Evolutionary conservation across 2,113 vertebrate genomes (phyloP).

Genomic region (Pseudorhombus dupliciocellatus): DNA sequence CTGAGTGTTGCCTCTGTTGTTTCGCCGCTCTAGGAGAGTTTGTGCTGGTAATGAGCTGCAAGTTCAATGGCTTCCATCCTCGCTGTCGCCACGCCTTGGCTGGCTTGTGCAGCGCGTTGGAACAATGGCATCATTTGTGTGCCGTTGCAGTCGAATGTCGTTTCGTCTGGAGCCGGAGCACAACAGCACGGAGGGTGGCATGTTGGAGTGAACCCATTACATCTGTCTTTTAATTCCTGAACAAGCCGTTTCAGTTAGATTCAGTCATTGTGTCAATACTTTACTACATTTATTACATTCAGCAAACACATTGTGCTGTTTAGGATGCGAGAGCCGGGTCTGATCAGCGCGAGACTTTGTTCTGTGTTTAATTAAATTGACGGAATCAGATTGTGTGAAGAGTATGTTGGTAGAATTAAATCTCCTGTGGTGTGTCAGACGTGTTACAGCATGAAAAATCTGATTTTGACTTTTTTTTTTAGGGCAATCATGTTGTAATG

Average conservation of each 20-base stretch:
- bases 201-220: constrained; percentile 39
- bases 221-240: constrained; percentile 27
- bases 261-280: neutral
- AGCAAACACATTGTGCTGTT: neutral
- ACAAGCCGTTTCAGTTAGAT: constrained; percentile 25
- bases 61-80: constrained; percentile 60
- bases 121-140: constrained; percentile 41
- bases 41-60: constrained; percentile 54
- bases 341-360: too few relatives aligned
- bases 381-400: neutral
- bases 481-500: neutral
- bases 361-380: too few relatives aligned
- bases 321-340: too few relatives aligned
- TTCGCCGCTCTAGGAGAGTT: constrained; percentile 47
- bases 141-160: constrained; percentile 46
- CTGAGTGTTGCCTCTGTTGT: constrained; percentile 45
- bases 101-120: constrained; percentile 45
- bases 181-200: constrained; percentile 13
- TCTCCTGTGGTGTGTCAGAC: neutral
- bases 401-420: neutral
- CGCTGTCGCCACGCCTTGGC: constrained; percentile 26
- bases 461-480: neutral
- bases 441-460: neutral
- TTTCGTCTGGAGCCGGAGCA: constrained; percentile 42
- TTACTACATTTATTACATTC: constrained; percentile 21